phyloP scores from a whole-genome alignment of 2,113 vertebrate genomes.

The Ciconia boyciana region DNA sequence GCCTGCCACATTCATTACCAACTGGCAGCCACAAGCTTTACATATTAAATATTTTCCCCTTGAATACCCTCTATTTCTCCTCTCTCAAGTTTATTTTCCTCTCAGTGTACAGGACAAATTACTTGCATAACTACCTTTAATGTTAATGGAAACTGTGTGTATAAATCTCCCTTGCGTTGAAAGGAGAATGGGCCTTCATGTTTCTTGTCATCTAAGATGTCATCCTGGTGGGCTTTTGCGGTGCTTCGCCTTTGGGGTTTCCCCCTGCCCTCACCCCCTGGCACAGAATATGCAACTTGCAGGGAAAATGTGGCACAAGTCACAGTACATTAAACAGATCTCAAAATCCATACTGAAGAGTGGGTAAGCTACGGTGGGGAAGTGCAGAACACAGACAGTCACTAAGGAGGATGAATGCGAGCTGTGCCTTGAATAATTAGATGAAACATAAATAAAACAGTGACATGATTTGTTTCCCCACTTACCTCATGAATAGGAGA shows the following conservation, averaged over 20 bases:
- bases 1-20: slow-evolving; percentile 46
- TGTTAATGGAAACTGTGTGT: background rate
- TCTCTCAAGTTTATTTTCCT: slow-evolving; percentile 60
- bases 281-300: background rate
- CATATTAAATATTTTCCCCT: slow-evolving; percentile 53
- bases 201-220: background rate
- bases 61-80: slow-evolving; percentile 59
- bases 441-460: slow-evolving; percentile 36
- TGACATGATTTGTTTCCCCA: slow-evolving; percentile 18
- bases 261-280: background rate
- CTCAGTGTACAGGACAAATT: slow-evolving; percentile 33
- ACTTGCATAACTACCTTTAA: background rate
- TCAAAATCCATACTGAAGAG: background rate
- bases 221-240: background rate
- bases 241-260: background rate
- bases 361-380: background rate
- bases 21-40: slow-evolving; percentile 43
- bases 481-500: background rate
- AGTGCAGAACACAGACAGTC: background rate
- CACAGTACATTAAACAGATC: background rate
- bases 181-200: background rate
- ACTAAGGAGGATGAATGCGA: background rate
- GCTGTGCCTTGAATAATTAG: slow-evolving; percentile 8
- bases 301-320: background rate
- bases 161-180: slow-evolving; percentile 12